Percentiles rank a stretch among this genome's conserved stretches.
Conservation (phyloP, 2,113 vertebrate species). For the Gila orcuttii region DNA sequence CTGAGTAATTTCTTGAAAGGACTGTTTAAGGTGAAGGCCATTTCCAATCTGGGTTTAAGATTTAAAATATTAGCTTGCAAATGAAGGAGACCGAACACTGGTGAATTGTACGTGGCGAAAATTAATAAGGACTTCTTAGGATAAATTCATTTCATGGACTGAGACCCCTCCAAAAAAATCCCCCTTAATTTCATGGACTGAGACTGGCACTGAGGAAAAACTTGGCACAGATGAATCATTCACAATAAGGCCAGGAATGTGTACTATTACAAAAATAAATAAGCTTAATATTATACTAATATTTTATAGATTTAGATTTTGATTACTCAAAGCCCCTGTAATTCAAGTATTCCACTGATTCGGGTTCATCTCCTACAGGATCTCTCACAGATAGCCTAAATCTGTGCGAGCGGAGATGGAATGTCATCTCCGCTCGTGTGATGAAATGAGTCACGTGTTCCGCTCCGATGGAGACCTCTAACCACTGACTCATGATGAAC, state of each 20-base stretch:
- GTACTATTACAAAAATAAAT: neutral
- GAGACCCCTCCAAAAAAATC: neutral
- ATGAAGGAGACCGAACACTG: neutral
- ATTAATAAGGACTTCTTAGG: too few relatives aligned
- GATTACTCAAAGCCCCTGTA: neutral
- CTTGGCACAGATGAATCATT: neutral
- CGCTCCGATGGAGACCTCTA: neutral
- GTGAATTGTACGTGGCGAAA: neutral
- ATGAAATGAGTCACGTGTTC: constrained; percentile 40
- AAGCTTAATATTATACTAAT: neutral
- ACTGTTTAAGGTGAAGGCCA: neutral
- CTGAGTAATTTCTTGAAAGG: constrained; percentile 1
- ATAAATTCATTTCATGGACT: neutral
- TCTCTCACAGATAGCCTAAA: neutral
- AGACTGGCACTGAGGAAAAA: neutral
- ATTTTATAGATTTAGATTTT: neutral
- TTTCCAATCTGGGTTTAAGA: neutral
- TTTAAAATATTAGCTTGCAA: neutral
- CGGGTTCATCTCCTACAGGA: neutral
- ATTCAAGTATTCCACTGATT: neutral
- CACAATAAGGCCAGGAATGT: neutral
- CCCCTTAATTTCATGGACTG: too few relatives aligned
- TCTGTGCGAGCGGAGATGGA: constrained; percentile 1
- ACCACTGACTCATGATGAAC: constrained; percentile 34
- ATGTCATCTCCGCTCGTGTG: constrained; percentile 30